phyloP scores from a whole-genome alignment of 2,888 invertebrate species.

The Hylaea fasciaria region DNA sequence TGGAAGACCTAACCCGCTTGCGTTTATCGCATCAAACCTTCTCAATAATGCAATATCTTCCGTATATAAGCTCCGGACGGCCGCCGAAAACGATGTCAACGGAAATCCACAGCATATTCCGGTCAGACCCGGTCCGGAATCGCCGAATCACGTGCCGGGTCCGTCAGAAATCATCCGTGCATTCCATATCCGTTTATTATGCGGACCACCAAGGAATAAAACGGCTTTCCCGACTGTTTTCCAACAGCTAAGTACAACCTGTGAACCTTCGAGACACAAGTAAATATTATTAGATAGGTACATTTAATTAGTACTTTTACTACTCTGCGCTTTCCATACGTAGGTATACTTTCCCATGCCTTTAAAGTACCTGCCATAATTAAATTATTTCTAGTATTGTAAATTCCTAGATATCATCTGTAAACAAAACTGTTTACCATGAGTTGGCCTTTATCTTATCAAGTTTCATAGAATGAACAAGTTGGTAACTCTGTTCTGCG shows the following conservation, averaged over 20 bases:
- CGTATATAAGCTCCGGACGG: constrained; percentile 2
- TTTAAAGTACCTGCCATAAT: too few relatives aligned
- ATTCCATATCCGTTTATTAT: too few relatives aligned
- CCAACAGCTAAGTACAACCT: too few relatives aligned
- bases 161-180: too few relatives aligned
- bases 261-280: too few relatives aligned
- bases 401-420: constrained; percentile 9
- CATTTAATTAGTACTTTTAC: too few relatives aligned
- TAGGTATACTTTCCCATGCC: too few relatives aligned
- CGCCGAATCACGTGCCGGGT: neutral
- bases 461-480: constrained; percentile 3
- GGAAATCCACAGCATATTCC: constrained; percentile 15
- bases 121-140: neutral
- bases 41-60: constrained; percentile 3
- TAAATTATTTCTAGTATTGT: neutral
- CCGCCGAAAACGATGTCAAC: constrained; percentile 10
- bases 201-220: too few relatives aligned
- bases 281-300: too few relatives aligned
- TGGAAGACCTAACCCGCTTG: constrained; percentile 5
- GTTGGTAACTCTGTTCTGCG: too few relatives aligned
- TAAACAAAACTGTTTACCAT: constrained; percentile 8
- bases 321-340: too few relatives aligned
- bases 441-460: constrained; percentile 4
- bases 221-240: too few relatives aligned
- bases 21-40: neutral